Base-by-base conservation (phyloP, 1,140 invertebrate species). In the Psilanteris sp. region DNA sequence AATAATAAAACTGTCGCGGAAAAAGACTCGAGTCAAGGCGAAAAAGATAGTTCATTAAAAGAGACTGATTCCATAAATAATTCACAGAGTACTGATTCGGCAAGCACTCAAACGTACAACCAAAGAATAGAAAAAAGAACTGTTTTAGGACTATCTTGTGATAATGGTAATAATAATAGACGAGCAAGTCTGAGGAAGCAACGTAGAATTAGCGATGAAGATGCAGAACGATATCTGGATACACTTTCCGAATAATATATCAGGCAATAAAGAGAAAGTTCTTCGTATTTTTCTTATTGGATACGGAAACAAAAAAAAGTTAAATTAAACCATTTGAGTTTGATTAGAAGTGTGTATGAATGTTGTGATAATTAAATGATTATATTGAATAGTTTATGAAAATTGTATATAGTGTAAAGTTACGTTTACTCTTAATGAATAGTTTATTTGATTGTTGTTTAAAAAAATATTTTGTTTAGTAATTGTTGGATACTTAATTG, bases 131-230 rank as follows among this genome's bases (percentile, higher is more conserved):
- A 32, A 16, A 13, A 31, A 6, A 13, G 18, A 22, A 31, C 32
- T 0, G 14, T 24, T 10, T 0, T 29, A 4, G 52, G 4, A 14
- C 36, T 15, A 26, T 4, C 10, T 32, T 70, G 54, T 70, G 54
- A 68, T 57, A 70, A 26, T 37, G 24, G 15, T 9, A 55, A 16
- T 14, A 41, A 27, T 37, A 50, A 24, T 32, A 54, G 46, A 24
- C 27, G 55, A 37, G 29, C 46, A 2, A 62, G 10, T 39, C 48
- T 71, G 4, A 55, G 16, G 27, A 71, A 55, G 15, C 67, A 71
- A 5, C 29, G 31, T 32, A 44, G 55, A 4, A 52, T 71, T 4
- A 55, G 14, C 22, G 67, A 71, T 4, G 67, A 71, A 5, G 55
- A 71, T 16, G 31, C 67, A n/a, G 18, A 32, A 24, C 37, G 31